Conservation (phyloP, 2,113 vertebrate species). For the Albula glossodonta region DNA sequence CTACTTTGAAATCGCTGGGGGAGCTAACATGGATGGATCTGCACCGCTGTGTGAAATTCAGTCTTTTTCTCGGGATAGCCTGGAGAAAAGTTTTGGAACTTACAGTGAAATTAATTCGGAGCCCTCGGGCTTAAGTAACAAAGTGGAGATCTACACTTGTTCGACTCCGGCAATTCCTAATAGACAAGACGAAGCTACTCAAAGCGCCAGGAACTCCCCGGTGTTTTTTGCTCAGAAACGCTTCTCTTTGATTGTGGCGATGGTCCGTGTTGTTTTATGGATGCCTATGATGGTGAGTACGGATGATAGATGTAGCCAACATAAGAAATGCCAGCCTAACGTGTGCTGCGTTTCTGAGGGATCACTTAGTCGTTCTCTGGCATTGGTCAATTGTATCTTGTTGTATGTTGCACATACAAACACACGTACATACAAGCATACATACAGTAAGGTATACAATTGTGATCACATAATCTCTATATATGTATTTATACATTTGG, state of each 20-base stretch:
- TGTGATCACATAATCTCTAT: background rate
- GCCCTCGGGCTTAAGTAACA: constrained; percentile 51
- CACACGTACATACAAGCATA: too few species aligned
- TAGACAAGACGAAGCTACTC: constrained; percentile 33
- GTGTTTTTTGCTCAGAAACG: constrained; percentile 87
- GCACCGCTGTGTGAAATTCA: constrained; percentile 61
- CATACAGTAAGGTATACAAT: background rate
- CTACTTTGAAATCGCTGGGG: constrained; percentile 67
- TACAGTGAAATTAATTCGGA: constrained; percentile 56
- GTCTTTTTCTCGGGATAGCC: constrained; percentile 65
- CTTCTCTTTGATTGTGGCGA: constrained; percentile 88
- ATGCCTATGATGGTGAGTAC: constrained; percentile 95
- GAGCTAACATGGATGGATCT: constrained; percentile 59
- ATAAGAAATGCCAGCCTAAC: background rate
- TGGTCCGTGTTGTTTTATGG: constrained; percentile 86
- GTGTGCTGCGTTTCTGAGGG: background rate
- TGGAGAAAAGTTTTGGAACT: constrained; percentile 63
- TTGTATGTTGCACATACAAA: too few species aligned
- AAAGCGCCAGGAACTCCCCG: constrained; percentile 53
- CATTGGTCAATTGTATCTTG: background rate
- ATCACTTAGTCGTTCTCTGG: background rate
- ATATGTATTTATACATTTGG: background rate
- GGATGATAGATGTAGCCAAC: background rate
- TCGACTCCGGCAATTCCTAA: constrained; percentile 45
- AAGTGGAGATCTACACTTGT: constrained; percentile 40